These are phyloP conservation scores for Ctena decussata DNA, from an alignment of 2,888 invertebrate genomes.

Conservation along the genomic window DNA sequence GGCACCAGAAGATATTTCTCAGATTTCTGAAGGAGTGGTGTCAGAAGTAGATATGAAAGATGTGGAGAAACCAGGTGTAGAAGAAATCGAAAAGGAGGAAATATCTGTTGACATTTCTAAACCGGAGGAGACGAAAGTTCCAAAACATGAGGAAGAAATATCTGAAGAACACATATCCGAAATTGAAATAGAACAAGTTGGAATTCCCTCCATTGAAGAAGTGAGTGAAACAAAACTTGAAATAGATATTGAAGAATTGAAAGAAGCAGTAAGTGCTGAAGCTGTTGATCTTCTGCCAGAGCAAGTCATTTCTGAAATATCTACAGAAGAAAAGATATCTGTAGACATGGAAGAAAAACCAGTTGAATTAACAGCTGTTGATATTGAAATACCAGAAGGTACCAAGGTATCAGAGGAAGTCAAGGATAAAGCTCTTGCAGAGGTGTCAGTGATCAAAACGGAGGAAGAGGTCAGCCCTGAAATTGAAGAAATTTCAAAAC, in stretches of 20 bases:
- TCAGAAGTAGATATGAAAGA: neutral
- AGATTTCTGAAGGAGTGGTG: neutral
- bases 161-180: neutral
- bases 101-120: neutral
- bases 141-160: neutral
- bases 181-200: too few relatives aligned
- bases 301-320: neutral
- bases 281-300: too few relatives aligned
- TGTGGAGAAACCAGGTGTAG: neutral
- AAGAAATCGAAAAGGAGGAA: neutral
- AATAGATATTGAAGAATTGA: neutral
- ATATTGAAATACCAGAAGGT: neutral
- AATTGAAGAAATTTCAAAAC: too few relatives aligned
- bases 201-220: too few relatives aligned
- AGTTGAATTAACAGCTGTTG: neutral
- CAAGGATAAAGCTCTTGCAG: too few relatives aligned
- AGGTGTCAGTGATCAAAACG: too few relatives aligned
- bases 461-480: too few relatives aligned
- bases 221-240: neutral
- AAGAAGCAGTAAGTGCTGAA: too few relatives aligned
- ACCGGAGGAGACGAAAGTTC: neutral
- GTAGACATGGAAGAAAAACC: neutral
- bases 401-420: neutral
- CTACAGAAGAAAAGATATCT: neutral
- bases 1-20: neutral